Percentiles rank a stretch among this genome's conserved stretches.
These are phyloP conservation scores for Nomada hirtipes DNA, from an alignment of 2,888 invertebrate genomes.

Conservation along the genomic window DNA sequence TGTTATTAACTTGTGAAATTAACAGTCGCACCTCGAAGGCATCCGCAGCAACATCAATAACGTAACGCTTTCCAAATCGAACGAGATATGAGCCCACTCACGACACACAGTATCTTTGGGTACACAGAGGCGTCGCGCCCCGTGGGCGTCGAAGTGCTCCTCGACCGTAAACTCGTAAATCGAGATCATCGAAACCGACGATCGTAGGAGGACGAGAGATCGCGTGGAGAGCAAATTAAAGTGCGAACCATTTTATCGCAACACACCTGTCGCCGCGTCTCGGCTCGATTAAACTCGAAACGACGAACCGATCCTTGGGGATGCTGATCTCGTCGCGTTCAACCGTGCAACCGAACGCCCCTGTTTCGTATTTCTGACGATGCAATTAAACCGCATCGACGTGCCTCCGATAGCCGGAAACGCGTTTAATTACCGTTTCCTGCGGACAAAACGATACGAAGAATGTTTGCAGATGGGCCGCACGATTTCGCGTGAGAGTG, in stretches of 20 bases:
- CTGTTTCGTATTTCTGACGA: too few species aligned
- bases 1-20: neutral
- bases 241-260: conserved; percentile 4
- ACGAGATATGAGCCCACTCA: conserved; percentile 22
- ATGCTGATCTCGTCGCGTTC: conserved; percentile 9
- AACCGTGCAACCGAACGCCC: too few species aligned
- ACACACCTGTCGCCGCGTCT: conserved; percentile 17
- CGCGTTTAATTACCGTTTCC: conserved; percentile 11
- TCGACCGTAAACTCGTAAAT: conserved; percentile 40
- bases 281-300: neutral
- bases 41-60: neutral
- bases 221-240: conserved; percentile 38
- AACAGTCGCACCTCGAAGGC: neutral
- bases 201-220: conserved; percentile 28
- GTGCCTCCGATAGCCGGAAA: too few species aligned
- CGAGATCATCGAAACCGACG: conserved; percentile 35
- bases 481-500: neutral
- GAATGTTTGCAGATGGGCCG: neutral
- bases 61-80: conserved; percentile 36
- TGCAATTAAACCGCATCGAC: too few species aligned
- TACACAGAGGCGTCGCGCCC: conserved; percentile 42
- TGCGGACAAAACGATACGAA: neutral
- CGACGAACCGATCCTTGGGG: neutral
- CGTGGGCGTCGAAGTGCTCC: conserved; percentile 1
- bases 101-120: conserved; percentile 16